Percentiles rank a stretch among this genome's conserved stretches.
phyloP scores from a whole-genome alignment of 37 sponge, comb jelly and placozoan species.

The Oopsacas minuta region DNA sequence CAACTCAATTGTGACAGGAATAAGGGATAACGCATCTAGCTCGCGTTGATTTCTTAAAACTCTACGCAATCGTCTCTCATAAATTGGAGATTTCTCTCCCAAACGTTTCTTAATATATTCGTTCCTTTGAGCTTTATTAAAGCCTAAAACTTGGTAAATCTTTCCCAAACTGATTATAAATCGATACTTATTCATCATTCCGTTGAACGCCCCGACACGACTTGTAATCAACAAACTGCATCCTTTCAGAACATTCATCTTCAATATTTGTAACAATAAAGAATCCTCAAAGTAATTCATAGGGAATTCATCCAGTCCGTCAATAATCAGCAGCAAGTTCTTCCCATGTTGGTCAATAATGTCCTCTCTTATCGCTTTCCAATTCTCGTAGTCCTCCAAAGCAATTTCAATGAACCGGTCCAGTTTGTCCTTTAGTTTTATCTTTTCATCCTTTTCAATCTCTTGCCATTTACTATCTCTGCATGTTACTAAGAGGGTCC shows the following conservation, averaged over 20 bases:
- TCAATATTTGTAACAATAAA: background rate
- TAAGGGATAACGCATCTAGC: background rate
- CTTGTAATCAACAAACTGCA: background rate
- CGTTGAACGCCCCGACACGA: background rate
- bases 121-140: background rate
- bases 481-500: background rate
- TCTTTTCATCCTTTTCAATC: background rate
- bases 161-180: background rate
- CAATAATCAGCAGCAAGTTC: background rate
- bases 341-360: background rate
- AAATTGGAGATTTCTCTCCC: background rate
- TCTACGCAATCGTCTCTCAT: background rate
- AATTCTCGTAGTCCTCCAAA: background rate
- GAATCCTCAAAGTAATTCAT: background rate
- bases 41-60: background rate
- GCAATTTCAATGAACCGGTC: background rate
- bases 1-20: background rate
- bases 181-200: background rate
- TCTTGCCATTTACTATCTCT: background rate
- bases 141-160: background rate
- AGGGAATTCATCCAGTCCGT: background rate
- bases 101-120: background rate
- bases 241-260: background rate
- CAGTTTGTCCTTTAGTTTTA: background rate
- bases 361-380: background rate